phyloP scores from a whole-genome alignment of 2,888 invertebrate species.

The Drosophila neonasuta region DNA sequence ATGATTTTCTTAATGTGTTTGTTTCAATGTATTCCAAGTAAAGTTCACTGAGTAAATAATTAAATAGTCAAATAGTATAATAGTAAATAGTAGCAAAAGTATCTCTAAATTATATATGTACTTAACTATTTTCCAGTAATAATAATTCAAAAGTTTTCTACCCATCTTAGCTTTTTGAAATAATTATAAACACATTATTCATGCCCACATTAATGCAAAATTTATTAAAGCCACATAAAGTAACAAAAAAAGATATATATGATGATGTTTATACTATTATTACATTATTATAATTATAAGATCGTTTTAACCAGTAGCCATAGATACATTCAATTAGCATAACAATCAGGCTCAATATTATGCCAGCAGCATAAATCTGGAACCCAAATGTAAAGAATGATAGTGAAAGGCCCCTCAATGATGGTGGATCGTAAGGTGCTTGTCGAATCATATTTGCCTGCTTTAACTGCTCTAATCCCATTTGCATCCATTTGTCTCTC shows the following conservation, averaged over 20 bases:
- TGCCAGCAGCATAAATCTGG: rapidly evolving
- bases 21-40: no score
- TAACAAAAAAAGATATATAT: no score
- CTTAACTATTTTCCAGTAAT: no score
- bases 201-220: not conserved
- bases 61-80: no score
- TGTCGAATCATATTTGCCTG: not conserved
- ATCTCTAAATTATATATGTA: no score
- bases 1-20: no score
- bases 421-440: not conserved
- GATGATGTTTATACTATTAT: constrained; percentile 6
- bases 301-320: not conserved
- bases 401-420: not conserved
- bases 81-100: no score
- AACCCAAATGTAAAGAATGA: not conserved
- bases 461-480: constrained; percentile 22
- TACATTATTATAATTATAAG: not conserved
- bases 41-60: no score
- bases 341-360: not conserved
- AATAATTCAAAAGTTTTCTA: no score
- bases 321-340: constrained; percentile 4
- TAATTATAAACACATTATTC: no score
- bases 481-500: not conserved
- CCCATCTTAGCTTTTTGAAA: no score
- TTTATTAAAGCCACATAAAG: constrained; percentile 30